phyloP scores from a whole-genome alignment of 2,113 vertebrate genomes.

The Gorsachius goisagi region DNA sequence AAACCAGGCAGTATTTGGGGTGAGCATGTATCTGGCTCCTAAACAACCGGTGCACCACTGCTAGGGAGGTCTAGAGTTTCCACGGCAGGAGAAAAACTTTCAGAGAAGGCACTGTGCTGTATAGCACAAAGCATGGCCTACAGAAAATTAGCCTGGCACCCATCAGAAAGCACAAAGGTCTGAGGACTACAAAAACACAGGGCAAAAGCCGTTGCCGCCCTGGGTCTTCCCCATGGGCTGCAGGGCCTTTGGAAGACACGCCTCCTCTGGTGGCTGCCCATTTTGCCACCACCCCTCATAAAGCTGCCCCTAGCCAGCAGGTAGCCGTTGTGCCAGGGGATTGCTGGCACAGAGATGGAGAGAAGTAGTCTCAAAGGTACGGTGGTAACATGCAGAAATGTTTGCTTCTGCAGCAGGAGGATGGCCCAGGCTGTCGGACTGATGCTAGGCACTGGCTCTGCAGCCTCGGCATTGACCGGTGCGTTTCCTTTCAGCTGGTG shows the following conservation, averaged over 20 bases:
- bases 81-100: neutral
- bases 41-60: neutral
- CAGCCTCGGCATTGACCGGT: neutral
- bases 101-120: neutral
- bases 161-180: neutral
- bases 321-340: neutral
- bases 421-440: neutral
- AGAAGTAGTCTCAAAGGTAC: neutral
- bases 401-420: neutral
- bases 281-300: neutral
- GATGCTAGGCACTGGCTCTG: neutral
- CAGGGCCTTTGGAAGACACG: fast-evolving
- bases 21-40: neutral
- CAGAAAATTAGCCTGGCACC: neutral
- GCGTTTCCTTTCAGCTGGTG: neutral
- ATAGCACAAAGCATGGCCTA: neutral
- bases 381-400: neutral
- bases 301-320: neutral
- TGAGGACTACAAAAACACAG: fast-evolving
- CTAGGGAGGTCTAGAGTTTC: neutral
- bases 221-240: fast-evolving
- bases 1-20: neutral
- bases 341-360: neutral
- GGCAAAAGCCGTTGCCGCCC: neutral
- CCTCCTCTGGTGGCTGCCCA: neutral